Evolutionary conservation across 2,888 invertebrate genomes (phyloP), one percentile per base, ranked within the genome.

Genomic region (Petrolisthes cinctipes): DNA sequence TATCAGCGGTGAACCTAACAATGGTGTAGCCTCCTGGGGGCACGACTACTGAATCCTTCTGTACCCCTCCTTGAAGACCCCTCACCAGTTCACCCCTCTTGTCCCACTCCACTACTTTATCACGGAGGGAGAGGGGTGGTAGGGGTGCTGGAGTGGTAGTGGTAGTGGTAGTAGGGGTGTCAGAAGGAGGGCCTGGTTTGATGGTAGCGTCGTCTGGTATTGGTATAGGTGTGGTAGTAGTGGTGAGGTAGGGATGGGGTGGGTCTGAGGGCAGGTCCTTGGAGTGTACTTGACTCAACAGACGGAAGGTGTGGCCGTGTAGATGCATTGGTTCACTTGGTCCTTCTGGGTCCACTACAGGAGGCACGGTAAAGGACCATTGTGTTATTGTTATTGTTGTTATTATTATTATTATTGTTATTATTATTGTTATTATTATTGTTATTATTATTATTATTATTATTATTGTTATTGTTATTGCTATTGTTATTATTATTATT

Each of bases 11-110:
- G 91, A 97, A 97, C 90, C 97, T 94, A 6, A 97, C 93, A 71
- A 97, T 95, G 0, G 97, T 97, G 91, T 96, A 98, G 0, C 97
- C 98, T 54, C 97, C 97, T 92, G 97, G 97, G 0, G 97, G 97
- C 0, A 97, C 96, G 0, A 97, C 97, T 0, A 97, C 96, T 0
- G 97, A 97, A 92, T 98, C 98, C 93, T 97, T 98, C 4, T 96
- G 93, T 0, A 97, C 96, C 0, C 97, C 95, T 86, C 95, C 94
- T 71, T 94, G 93, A 0, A 97, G 93, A 92, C 96, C 97, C 83
- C 97, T 94, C 88, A 94, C 94, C 14, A 97, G 94, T 17, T 94
- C 92, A 14, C 97, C 97, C 71, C 94, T 94, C 91, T 94, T 93
- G 92, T 97, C 97, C 89, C 95, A 93, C 68, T 94, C 94, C 92